Base-by-base conservation (phyloP, 2,113 vertebrate genomes). In the Melozone crissalis region DNA sequence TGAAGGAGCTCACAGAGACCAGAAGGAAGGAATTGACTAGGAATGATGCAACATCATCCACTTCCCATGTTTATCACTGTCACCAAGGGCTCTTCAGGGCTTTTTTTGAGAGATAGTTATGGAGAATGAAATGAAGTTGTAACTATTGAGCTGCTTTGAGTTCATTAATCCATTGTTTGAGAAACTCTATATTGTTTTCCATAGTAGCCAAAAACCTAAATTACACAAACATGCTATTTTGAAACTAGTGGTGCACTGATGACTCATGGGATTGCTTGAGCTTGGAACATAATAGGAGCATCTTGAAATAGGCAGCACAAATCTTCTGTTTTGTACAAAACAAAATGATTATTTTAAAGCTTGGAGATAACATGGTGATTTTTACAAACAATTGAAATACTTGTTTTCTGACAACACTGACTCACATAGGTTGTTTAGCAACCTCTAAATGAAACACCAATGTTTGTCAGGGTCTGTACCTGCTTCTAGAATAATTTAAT, bases 201-300 rank as follows among this genome's bases (percentile, higher is more conserved):
- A 83, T 57, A 91, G 93, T 89, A 94, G 87, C 72, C 44, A 92
- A 90, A 84, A 78, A 75, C 31, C 23, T 75, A 44, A 88, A 44
- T 31, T 12, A 33, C 82, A 35, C 13, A 46, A 93, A 62, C 26
- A 31, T 69, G 28, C 22, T 94, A 90, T 72, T 95, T 95, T 95
- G 87, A 96, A 98, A 96, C 86, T 94, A 93, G 90, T 65, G 63
- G 49, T 94, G 89, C 62, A 78, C 77, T 95, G 74, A 67, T 76
- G 71, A 86, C 28, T 90, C 49, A 37, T 31, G 33, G 20, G 54
- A 59, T 71, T 72, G 22, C 58, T 91, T 85, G 67, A 94, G 61
- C 33, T 57, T 73, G 41, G 43, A 89, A 75, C 73, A 73, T 72
- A 92, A 61, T 44, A 85, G 31, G 55, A 80, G n/a, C 85, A 62